A percentile compares a stretch with the other conserved stretches of the same genome.
Evolutionary conservation across 2,113 vertebrate genomes (phyloP).

Genomic region (Stigmatopora argus): DNA sequence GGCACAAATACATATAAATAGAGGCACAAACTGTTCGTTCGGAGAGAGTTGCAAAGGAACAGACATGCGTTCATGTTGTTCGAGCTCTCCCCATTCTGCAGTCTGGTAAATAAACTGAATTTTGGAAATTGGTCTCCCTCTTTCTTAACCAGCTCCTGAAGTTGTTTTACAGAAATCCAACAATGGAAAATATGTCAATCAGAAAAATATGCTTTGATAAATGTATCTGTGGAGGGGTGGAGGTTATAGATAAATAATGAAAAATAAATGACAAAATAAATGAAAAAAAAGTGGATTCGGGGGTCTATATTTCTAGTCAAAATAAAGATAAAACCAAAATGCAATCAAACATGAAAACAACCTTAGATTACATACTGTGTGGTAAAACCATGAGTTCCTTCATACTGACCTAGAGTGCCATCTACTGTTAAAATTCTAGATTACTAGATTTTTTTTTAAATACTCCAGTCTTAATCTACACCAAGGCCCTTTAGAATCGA

Average conservation of each 20-base stretch:
- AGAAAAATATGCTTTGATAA: background rate
- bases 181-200: background rate
- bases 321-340: background rate
- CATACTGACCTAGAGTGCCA: conserved; percentile 53
- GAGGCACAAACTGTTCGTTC: no score
- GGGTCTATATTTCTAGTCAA: background rate
- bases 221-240: no score
- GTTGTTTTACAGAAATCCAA: no score
- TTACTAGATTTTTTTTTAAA: background rate
- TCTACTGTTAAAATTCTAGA: conserved; percentile 52
- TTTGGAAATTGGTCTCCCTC: no score
- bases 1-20: no score
- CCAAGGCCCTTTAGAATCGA: background rate
- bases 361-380: conserved; percentile 2
- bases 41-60: no score
- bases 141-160: no score
- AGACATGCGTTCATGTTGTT: no score
- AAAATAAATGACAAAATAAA: background rate
- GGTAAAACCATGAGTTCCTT: background rate
- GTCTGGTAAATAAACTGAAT: no score
- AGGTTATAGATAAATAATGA: background rate
- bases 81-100: no score
- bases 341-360: background rate
- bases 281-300: background rate
- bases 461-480: background rate